Conservation (phyloP, 2,113 vertebrate species). For the Fulmarus glacialis region DNA sequence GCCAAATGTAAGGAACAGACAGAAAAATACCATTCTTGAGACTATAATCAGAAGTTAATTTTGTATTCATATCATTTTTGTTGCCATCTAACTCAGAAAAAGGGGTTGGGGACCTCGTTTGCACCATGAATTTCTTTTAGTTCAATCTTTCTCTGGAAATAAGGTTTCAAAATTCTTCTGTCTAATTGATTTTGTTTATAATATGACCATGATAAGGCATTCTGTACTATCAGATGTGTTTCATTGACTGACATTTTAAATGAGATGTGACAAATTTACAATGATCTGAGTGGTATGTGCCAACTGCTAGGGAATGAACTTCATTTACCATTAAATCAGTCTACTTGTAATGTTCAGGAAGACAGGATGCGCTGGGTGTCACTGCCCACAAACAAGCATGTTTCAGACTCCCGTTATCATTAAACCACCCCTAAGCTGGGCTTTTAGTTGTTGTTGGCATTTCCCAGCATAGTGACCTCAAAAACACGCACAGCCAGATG, state of each 20-base stretch:
- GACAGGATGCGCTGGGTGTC: fast-evolving
- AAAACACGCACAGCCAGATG: fast-evolving
- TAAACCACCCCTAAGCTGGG: background rate
- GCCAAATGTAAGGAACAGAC: background rate
- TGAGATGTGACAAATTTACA: background rate
- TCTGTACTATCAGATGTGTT: background rate
- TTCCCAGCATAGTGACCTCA: background rate
- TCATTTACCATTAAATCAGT: background rate
- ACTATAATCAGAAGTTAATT: background rate
- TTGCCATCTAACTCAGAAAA: background rate
- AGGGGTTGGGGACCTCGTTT: fast-evolving
- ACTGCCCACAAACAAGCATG: background rate
- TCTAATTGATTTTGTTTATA: background rate
- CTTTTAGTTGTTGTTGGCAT: background rate
- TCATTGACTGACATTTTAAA: background rate
- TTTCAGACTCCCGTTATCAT: background rate
- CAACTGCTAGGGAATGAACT: background rate
- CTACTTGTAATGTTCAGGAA: background rate
- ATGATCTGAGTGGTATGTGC: background rate
- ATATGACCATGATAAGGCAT: background rate
- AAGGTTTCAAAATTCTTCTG: background rate
- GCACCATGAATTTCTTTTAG: background rate
- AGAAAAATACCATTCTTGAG: background rate
- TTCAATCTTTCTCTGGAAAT: background rate
- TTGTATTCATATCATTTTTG: background rate